phyloP scores from a whole-genome alignment of 2,888 invertebrate genomes.

The Operophtera brumata region DNA sequence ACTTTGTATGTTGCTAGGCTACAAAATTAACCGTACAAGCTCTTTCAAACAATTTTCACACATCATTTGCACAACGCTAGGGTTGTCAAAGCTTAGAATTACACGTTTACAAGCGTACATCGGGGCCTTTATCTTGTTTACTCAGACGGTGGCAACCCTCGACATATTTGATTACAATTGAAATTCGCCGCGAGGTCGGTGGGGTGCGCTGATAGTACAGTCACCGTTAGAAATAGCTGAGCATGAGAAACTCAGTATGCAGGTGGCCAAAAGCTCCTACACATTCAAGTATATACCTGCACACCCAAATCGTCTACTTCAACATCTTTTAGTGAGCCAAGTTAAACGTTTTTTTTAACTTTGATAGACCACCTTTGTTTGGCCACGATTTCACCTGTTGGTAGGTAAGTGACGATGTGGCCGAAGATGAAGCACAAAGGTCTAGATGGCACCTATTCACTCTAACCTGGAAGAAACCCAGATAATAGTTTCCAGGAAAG shows the following conservation, averaged over 20 bases:
- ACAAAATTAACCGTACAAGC: neutral
- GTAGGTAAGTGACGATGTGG: too few species aligned
- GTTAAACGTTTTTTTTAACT: too few species aligned
- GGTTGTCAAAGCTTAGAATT: conserved; percentile 55
- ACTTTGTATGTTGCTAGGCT: neutral
- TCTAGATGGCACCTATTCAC: too few species aligned
- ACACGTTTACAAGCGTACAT: conserved; percentile 50
- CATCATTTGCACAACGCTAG: conserved; percentile 37
- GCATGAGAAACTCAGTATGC: neutral
- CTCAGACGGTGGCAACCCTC: conserved; percentile 57
- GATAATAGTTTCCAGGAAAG: too few species aligned
- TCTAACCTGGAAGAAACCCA: too few species aligned
- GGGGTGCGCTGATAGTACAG: conserved; percentile 11
- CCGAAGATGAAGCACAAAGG: too few species aligned
- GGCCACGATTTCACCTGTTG: too few species aligned
- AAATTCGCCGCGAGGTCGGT: conserved; percentile 49
- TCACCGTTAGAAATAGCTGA: neutral
- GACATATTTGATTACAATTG: conserved; percentile 72
- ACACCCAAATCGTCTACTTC: too few species aligned
- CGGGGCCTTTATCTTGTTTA: conserved; percentile 69
- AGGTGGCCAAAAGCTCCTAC: neutral
- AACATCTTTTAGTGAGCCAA: too few species aligned
- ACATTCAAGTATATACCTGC: neutral
- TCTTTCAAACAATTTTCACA: conserved; percentile 30
- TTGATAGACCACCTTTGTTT: too few species aligned